phyloP scores from a whole-genome alignment of 2,888 invertebrate genomes.

The Trachelus troglodyta region DNA sequence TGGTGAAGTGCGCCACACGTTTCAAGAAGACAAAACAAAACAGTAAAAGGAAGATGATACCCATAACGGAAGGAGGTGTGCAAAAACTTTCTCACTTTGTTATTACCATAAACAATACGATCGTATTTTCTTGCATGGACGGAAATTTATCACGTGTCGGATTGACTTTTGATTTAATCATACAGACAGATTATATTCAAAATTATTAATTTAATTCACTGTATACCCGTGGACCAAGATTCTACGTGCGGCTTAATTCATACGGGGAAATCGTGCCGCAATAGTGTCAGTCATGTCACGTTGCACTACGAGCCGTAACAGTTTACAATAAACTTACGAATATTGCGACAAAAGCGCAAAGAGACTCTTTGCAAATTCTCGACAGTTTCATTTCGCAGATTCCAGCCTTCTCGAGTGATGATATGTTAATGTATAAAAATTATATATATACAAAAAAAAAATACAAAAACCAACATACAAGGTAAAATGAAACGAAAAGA shows the following conservation, averaged over 20 bases:
- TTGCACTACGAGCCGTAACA: neutral
- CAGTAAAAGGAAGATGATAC: neutral
- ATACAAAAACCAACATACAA: neutral
- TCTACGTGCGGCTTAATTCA: neutral
- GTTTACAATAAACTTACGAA: neutral
- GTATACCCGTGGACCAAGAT: neutral
- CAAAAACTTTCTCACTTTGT: constrained; percentile 35
- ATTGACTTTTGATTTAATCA: neutral
- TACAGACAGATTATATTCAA: neutral
- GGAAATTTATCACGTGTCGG: constrained; percentile 4
- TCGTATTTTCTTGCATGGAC: constrained; percentile 47
- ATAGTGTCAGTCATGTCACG: neutral
- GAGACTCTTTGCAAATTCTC: neutral
- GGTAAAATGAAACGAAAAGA: neutral
- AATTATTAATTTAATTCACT: neutral
- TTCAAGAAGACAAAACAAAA: neutral
- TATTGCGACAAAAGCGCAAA: neutral
- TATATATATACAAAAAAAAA: neutral
- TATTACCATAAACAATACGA: constrained; percentile 25
- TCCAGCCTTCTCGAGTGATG: neutral
- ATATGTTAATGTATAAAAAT: neutral
- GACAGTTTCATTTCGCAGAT: neutral
- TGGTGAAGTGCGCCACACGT: neutral
- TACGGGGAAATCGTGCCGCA: neutral
- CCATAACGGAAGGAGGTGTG: constrained; percentile 4